Base-by-base conservation (phyloP, 2,113 vertebrate genomes). In the Thomomys bottae region DNA sequence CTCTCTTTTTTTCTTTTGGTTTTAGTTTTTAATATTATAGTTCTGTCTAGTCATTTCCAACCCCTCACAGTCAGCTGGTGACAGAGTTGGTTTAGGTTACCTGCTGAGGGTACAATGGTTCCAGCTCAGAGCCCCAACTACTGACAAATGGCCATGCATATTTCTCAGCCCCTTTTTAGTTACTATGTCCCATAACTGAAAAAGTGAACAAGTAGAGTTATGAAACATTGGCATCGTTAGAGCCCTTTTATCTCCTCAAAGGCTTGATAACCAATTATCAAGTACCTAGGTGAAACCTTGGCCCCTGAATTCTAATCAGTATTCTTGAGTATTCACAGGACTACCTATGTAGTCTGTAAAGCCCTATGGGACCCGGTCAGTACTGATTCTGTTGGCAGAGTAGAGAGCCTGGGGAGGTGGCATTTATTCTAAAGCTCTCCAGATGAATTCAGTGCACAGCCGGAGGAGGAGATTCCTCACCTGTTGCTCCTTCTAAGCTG, bases 81-180 rank as follows among this genome's bases (percentile, higher is more conserved):
- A 71, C 15, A 94, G 90, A 90, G 30, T 6, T 61, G 23, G 11
- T 54, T 87, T 61, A 66, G 76, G 36, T 6, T 92, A 99, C 98
- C 98, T 98, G 98, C 98, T 99, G 70, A 99, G 97, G 92, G 98
- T 93, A 71, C 97, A 97, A 38, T 97, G 93, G 90, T 98, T 98
- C 98, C 98, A 98, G 90, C 98, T 98, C 94, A 99, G 79, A 1
- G 97, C 96, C 81, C 98, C 96, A 84, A 98, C 98, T 79, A 97
- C 97, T 78, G 97, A 98, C 30, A 97, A 76, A 38, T 98, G 98
- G 40, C 97, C 97, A 32, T 95, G 92, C 86, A 98, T 95, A 93
- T 88, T 96, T 94, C 97, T 97, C 89, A 98, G n/a, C 11, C 4
- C 97, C 75, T 97, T 97, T 95, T 97, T 97, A 9, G 88, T 96